These are phyloP conservation scores for Naso thynnoides DNA, from an alignment of 2,797 vertebrate genomes.

Conservation along the genomic window DNA sequence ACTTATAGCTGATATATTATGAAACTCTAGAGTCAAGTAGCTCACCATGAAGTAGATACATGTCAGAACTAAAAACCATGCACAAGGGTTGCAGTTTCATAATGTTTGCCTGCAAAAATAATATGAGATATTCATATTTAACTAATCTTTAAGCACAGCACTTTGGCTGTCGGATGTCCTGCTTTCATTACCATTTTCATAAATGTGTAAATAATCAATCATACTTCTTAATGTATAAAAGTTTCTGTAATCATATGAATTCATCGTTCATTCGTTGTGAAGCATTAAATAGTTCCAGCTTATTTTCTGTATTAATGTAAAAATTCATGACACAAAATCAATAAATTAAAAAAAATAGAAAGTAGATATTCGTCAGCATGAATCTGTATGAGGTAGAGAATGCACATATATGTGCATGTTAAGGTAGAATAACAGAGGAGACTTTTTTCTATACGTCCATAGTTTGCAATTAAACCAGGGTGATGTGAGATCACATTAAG, in stretches of 20 bases:
- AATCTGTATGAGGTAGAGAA: not conserved
- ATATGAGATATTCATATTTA: not conserved
- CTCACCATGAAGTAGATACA: not conserved
- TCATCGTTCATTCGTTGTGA: not conserved
- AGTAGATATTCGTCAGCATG: not conserved
- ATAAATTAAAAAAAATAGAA: not conserved
- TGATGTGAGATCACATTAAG: slow-evolving; percentile 31
- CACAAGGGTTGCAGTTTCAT: too few species aligned
- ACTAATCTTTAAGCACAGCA: too few species aligned
- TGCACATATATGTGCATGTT: not conserved
- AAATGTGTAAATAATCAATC: not conserved
- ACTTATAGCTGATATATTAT: not conserved
- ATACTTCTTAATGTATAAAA: not conserved
- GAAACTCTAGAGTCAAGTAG: not conserved
- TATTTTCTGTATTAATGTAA: not conserved
- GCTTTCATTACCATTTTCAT: not conserved
- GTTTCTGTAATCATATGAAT: not conserved
- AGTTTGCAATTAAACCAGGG: slow-evolving; percentile 6
- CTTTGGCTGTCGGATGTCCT: not conserved
- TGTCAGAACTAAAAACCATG: not conserved
- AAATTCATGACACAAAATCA: not conserved
- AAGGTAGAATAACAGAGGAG: not conserved
- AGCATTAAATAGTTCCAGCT: not conserved
- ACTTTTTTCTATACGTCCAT: slow-evolving; percentile 2
- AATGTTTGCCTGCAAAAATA: not conserved